Percentiles rank a stretch among this genome's conserved stretches.
Conservation (phyloP, 2,113 vertebrate species). For the Cavia aperea region DNA sequence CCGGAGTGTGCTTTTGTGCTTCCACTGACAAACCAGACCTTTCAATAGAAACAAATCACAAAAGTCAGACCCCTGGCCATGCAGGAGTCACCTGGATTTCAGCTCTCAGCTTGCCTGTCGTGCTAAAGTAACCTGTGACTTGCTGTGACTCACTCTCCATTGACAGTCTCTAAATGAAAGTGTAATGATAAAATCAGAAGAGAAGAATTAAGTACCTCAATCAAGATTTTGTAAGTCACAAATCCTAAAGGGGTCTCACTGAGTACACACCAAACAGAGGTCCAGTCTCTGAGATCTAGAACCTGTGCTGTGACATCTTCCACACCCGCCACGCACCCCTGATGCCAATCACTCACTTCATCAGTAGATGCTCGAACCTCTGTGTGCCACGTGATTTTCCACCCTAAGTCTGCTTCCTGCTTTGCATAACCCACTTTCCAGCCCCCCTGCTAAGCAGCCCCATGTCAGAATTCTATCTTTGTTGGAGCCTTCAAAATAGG, state of each 20-base stretch:
- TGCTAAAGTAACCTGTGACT: neutral
- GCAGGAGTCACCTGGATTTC: neutral
- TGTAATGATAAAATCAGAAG: neutral
- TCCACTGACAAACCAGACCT: slow-evolving; percentile 3
- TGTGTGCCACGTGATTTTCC: neutral
- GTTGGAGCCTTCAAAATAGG: slow-evolving; percentile 5
- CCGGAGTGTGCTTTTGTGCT: neutral
- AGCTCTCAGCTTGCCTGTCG: neutral
- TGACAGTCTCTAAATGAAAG: neutral
- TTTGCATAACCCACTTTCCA: neutral
- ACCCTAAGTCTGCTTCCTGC: neutral
- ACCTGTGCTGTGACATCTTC: neutral
- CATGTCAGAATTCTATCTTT: neutral
- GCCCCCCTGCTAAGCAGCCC: neutral
- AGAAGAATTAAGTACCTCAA: neutral
- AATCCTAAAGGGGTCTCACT: neutral
- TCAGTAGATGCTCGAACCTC: neutral
- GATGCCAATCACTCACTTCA: too few species aligned
- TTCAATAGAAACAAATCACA: neutral
- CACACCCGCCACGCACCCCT: too few species aligned
- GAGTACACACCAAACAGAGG: neutral
- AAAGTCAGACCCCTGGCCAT: neutral
- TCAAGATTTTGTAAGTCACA: neutral
- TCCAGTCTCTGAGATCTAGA: neutral
- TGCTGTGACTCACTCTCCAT: neutral